Evolutionary conservation across 1,140 invertebrate species (phyloP), one percentile per base, ranked within the genome.

Genomic region (Penaeus chinensis): DNA sequence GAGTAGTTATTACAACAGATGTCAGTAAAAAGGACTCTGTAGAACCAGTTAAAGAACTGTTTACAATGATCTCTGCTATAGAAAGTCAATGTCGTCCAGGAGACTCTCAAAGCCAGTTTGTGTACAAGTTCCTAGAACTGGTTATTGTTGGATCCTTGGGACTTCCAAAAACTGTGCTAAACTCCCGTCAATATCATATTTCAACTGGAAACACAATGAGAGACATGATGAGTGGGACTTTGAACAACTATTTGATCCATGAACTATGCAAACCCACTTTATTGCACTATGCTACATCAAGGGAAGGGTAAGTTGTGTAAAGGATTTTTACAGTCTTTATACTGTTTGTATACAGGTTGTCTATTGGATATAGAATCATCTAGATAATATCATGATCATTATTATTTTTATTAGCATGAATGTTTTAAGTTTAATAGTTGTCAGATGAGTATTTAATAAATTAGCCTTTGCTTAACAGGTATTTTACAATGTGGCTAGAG

Each of bases 221-320:
- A 65, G 86, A 89, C 66, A 84, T 90, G 32, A 90, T 90, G 87
- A 87, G 85, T 84, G 90, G 90, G 20, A 90, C 85, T 7, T 78
- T 90, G 2, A 71, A 77, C 32, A 88, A 89, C 61, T 83, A 87
- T 37, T 42, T 90, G 19, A 77, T 90, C 8, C 77, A 82, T 47
- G 71, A 89, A 71, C 63, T 90, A 19, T 86, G 88, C 47, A 65
- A 77, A 47, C 90, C 90, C 5, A 27, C 79, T 47, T 42, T 90
- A 11, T 76, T 87, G 61, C 85, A 90, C 61, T 24, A 66, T 62
- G 82, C 89, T 20, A 76, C 86, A 69, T 20, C 27, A 37, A 54
- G n/a, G 19, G n/a, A 77, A n/a, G 82, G 69, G 89, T 89, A 87
- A 83, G 80, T 83, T 22, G 10, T 3, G 60, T 24, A 61, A 61